A percentile compares a stretch with the other conserved stretches of the same genome.
Evolutionary conservation across 1,140 invertebrate species (phyloP).

Genomic region (Sitobion miscanthi): DNA sequence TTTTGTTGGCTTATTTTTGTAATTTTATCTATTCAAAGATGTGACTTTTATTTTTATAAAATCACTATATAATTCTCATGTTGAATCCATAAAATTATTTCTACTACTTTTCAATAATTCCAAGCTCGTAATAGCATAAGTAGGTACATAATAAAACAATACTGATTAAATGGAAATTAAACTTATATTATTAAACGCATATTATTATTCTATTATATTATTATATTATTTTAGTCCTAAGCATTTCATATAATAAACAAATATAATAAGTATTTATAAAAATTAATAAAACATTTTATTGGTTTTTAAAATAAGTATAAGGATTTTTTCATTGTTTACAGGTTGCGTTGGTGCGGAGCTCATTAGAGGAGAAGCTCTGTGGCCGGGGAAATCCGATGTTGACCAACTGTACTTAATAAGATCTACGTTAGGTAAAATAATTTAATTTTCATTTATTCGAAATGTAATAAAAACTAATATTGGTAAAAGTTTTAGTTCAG

Average conservation of each 20-base stretch:
- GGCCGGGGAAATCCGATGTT: conserved; percentile 98
- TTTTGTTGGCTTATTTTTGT: no score
- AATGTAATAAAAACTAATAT: background rate
- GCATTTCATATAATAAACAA: background rate
- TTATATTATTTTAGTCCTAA: background rate
- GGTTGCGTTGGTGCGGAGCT: conserved; percentile 96
- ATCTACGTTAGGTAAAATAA: conserved; percentile 72
- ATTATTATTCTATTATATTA: no score
- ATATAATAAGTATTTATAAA: background rate
- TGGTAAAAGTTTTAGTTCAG: background rate
- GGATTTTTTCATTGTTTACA: conserved; percentile 60
- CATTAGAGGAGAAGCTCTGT: conserved; percentile 91
- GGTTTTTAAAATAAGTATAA: background rate
- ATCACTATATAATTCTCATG: no score
- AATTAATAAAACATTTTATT: background rate
- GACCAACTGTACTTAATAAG: conserved; percentile 97
- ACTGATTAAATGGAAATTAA: background rate
- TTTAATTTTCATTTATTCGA: background rate
- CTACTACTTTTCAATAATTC: no score
- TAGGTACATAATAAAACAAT: background rate
- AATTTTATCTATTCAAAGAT: no score
- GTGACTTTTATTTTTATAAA: no score
- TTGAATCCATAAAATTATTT: no score
- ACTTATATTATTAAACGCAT: background rate
- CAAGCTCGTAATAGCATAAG: no score